Conservation (phyloP, 1,140 invertebrate genomes). For the Trypoxylus dichotomus region DNA sequence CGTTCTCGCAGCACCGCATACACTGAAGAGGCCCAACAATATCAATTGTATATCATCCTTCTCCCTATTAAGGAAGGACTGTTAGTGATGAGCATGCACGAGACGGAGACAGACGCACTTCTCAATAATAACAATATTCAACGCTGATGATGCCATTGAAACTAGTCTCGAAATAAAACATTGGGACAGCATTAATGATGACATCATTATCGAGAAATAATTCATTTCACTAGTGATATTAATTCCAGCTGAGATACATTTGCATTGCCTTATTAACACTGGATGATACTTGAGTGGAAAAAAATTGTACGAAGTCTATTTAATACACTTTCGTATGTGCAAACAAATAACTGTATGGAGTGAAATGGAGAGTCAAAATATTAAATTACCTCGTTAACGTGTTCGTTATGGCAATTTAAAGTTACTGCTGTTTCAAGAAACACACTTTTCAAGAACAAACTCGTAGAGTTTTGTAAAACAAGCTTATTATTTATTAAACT, state of each 20-base stretch:
- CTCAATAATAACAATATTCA: constrained; percentile 24
- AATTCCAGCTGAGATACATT: constrained; percentile 2
- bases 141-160: constrained; percentile 16
- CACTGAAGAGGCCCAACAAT: constrained; percentile 15
- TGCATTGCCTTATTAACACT: constrained; percentile 4
- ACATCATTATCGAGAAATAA: constrained; percentile 12
- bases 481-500: no score
- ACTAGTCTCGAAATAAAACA: constrained; percentile 17
- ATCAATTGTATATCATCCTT: constrained; percentile 17
- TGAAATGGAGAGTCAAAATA: no score
- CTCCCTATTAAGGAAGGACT: neutral
- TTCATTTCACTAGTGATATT: constrained; percentile 1
- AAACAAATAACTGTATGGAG: no score
- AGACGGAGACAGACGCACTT: neutral
- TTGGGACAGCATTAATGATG: constrained; percentile 16
- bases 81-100: neutral
- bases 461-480: no score
- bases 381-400: no score
- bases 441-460: no score
- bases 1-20: neutral
- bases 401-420: no score
- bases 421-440: no score
- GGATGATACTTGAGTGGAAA: neutral
- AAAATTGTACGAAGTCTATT: neutral
- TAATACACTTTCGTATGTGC: neutral